Conservation (phyloP, 92 coral and sea anemone genomes). For the Virgularia gustaviana region DNA sequence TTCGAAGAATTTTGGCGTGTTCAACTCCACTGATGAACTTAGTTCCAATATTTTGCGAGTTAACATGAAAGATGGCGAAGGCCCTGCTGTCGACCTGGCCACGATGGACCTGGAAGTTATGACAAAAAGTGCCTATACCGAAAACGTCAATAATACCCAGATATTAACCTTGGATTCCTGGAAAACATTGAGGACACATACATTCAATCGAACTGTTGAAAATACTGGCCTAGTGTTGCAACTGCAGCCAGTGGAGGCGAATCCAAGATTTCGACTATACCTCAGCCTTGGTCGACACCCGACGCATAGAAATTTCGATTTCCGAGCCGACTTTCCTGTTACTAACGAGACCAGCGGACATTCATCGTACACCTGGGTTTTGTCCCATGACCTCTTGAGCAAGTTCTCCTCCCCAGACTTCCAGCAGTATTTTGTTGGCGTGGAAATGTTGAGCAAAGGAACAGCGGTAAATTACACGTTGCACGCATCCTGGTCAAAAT, state of each 20-base stretch:
- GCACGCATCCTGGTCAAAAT: slow-evolving; percentile 21
- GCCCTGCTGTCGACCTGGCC: slow-evolving; percentile 73
- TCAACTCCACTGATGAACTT: slow-evolving; percentile 71
- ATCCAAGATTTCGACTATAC: slow-evolving; percentile 35
- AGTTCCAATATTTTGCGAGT: slow-evolving; percentile 82
- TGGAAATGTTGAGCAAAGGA: slow-evolving; percentile 39
- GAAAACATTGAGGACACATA: slow-evolving; percentile 75
- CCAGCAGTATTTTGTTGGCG: slow-evolving; percentile 65
- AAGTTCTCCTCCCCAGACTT: slow-evolving; percentile 1
- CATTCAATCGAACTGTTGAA: slow-evolving; percentile 76
- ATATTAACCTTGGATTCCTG: slow-evolving; percentile 52
- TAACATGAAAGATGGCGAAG: slow-evolving; percentile 74
- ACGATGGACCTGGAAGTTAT: slow-evolving; percentile 77
- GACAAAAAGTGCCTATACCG: slow-evolving; percentile 66
- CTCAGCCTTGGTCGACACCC: slow-evolving; percentile 41
- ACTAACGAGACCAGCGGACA: slow-evolving; percentile 14
- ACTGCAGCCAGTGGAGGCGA: slow-evolving; percentile 59
- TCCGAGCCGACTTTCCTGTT: slow-evolving; percentile 38
- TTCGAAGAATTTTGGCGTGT: slow-evolving; percentile 78
- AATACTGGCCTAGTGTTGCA: slow-evolving; percentile 71
- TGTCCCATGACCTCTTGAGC: slow-evolving; percentile 20
- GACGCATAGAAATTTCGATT: slow-evolving; percentile 38
- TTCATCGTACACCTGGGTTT: slow-evolving; percentile 12
- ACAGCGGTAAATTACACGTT: not conserved
- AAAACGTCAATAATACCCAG: slow-evolving; percentile 67